These are phyloP conservation scores for Euclidia mi DNA, from an alignment of 2,888 invertebrate species.

Conservation along the genomic window DNA sequence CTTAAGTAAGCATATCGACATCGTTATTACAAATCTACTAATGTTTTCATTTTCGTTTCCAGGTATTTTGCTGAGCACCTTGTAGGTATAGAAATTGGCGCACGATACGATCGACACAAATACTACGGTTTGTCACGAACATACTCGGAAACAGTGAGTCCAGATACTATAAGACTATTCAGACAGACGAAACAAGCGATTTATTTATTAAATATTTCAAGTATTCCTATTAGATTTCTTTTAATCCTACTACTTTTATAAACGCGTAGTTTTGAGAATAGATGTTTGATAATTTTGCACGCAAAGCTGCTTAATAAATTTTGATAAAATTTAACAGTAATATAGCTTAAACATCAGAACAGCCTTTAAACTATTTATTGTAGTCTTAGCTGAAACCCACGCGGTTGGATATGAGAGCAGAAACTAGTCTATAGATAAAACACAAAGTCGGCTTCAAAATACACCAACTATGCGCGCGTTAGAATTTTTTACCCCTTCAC, in stretches of 20 bases:
- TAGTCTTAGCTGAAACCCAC: too few species aligned
- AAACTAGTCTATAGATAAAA: too few species aligned
- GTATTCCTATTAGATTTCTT: too few species aligned
- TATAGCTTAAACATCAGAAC: too few species aligned
- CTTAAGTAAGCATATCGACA: constrained; percentile 9
- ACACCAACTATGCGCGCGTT: constrained; percentile 32
- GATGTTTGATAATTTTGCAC: too few species aligned
- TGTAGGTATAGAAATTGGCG: constrained; percentile 66
- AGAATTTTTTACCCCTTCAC: constrained; percentile 38
- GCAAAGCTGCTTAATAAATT: too few species aligned
- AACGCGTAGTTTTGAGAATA: too few species aligned
- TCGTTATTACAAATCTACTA: constrained; percentile 16
- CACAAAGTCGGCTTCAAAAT: neutral
- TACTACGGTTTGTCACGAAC: constrained; percentile 66
- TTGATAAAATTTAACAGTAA: too few species aligned
- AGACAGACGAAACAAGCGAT: constrained; percentile 1
- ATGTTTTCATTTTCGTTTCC: constrained; percentile 67
- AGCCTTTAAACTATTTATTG: too few species aligned
- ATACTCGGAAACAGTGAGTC: constrained; percentile 69
- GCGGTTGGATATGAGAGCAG: too few species aligned
- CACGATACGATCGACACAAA: constrained; percentile 58
- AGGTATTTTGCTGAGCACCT: constrained; percentile 71
- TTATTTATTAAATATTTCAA: too few species aligned
- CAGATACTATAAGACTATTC: constrained; percentile 40
- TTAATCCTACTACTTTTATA: too few species aligned